Base-by-base conservation (phyloP, 2,888 invertebrate species). In the Scaptomyza caliginosa region DNA sequence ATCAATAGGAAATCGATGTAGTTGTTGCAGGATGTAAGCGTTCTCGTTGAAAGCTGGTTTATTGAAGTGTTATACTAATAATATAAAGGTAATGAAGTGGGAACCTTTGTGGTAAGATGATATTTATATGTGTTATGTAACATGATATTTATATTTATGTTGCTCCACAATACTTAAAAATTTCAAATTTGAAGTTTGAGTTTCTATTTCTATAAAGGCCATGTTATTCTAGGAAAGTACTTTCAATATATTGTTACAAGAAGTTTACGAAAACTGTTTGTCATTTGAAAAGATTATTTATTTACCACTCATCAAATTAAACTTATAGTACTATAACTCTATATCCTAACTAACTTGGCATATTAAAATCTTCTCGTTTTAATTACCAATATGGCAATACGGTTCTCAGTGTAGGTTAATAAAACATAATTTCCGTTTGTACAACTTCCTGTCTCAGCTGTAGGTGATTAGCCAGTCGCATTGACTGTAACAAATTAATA, bases 1-100 rank as follows among this genome's bases (percentile, higher is more conserved):
- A 68, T 78, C 81, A 78, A 81, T 60, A 45, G 48, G 46, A 55
- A 69, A 73, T 73, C 72, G 36, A 56, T 24, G 42, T 30, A 38
- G 45, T 19, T 26, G 8, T 13, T 19, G 8, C 63, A 63, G 60
- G 60, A 63, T 60, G 28, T 19, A 8, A 8, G 8, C 16, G 10
- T 39, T 32, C 16, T 45, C 54, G 39, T 21, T 28, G 49, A 38
- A 26, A n/a, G 24, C 36, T 28, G 28, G 42, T 11, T 43, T 28
- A 58, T 23, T 58, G 23, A 38, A 38, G 23, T 56, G 39, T 39
- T 21, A 23, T 39, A 39, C 34, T 10, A 26, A 17, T 58, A 38
- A 43, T 55, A 28, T 7, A 19, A 4, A 0, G 42, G 19, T 34
- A 55, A 26, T 30, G 36, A 8, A 16, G 34, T 34, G 39, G 24